Evolutionary conservation across 2,888 invertebrate genomes (phyloP), one percentile per base, ranked within the genome.

Genomic region (Latrodectus hesperus): DNA sequence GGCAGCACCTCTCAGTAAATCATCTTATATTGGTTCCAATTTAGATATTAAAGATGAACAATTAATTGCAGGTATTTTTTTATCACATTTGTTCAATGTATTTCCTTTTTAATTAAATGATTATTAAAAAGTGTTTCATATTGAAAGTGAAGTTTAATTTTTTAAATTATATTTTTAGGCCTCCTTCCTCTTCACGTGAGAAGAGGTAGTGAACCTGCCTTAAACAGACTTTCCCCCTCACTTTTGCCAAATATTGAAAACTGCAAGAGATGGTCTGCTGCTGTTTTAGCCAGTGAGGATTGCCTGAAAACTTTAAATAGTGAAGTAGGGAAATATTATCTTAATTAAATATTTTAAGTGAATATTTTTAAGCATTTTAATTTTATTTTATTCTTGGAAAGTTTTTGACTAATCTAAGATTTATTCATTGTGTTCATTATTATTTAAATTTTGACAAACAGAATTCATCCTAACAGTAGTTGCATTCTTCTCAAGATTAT

Each of bases 131-230:
- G 14, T n/a, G 11, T 51, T 51, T 14, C n/a, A 51, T 72, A 10
- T 71, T 52, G 14, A 17, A 72, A n/a, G 0, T 8, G 26, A 2
- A n/a, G 17, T 17, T 16, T 75, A 75, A 75, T 0, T 12, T 9
- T 52, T 52, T 10, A 72, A 12, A 17, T 51, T 76, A 16, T 9
- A 64, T 16, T 14, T 90, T 52, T 89, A 92, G 92, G 92, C 73
- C 90, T 91, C 26, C 91, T 92, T n/a, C 94, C 95, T 0, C 94
- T 96, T 88, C 96, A 96, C 92, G 97, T 98, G 75, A 94, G 97
- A 65, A 94, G 97, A 87, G 89, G 89, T 10, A 89, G 88, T 67
- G 89, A 89, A 82, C 88, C 88, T 51, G 88, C 87, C 22, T 38
- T 89, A 22, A 84, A 89, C 71, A 72, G 84, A 17, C 80, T 89